A percentile compares a stretch with the other conserved stretches of the same genome.
Evolutionary conservation across 1,140 invertebrate species (phyloP).

Genomic region (Tetragnatha versicolor): DNA sequence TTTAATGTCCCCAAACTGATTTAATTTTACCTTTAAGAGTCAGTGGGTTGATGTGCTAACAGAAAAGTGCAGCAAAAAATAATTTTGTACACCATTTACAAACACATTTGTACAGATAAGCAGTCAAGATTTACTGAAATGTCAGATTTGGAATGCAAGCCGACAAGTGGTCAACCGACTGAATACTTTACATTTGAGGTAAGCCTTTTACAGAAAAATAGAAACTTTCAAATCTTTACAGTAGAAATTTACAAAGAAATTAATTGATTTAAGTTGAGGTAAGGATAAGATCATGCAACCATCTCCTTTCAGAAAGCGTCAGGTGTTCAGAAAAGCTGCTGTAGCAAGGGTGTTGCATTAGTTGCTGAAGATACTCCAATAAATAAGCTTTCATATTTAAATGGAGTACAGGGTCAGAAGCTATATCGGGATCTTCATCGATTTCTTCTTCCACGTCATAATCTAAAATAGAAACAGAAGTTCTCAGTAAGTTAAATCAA

Average conservation of each 20-base stretch:
- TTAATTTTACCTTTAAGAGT: too few relatives aligned
- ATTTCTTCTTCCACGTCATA: conserved; percentile 50
- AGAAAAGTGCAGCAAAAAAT: conserved; percentile 13
- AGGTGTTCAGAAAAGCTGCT: conserved; percentile 69
- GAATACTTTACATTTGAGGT: neutral
- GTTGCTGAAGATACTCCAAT: conserved; percentile 67
- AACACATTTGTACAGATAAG: neutral
- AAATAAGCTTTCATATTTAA: conserved; percentile 71
- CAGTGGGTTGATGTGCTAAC: too few relatives aligned
- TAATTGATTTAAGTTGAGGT: neutral
- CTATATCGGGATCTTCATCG: conserved; percentile 67
- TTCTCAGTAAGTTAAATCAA: too few relatives aligned
- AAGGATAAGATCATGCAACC: conserved; percentile 59
- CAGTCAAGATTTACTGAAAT: neutral
- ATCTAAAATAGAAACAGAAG: conserved; percentile 17
- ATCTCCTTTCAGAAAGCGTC: conserved; percentile 66
- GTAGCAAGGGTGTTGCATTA: conserved; percentile 69
- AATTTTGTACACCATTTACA: neutral
- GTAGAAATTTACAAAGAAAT: too few relatives aligned
- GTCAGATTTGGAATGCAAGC: neutral
- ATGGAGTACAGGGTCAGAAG: conserved; percentile 71
- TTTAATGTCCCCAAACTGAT: too few relatives aligned
- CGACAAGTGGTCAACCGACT: neutral
- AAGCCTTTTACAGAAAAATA: neutral
- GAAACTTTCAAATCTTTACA: neutral